These are phyloP conservation scores for Ploceus nigricollis DNA, from an alignment of 2,113 vertebrate species.

Conservation along the genomic window DNA sequence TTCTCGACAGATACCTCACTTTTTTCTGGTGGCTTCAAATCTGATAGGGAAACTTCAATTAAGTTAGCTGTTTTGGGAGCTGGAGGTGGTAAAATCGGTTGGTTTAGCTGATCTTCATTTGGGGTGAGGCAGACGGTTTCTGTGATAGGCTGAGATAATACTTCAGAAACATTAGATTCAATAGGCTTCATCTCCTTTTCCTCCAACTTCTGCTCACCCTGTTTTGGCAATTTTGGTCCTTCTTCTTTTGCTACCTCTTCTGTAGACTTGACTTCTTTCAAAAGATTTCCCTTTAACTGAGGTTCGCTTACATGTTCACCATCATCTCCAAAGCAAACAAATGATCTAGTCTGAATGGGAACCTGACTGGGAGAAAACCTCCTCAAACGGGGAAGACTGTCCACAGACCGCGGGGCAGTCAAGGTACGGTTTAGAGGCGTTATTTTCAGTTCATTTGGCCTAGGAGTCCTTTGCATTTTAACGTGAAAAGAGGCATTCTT, in stretches of 20 bases:
- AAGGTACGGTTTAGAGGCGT: constrained; percentile 89
- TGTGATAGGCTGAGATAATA: constrained; percentile 82
- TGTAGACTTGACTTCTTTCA: constrained; percentile 59
- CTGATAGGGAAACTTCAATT: constrained; percentile 92
- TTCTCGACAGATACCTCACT: constrained; percentile 74
- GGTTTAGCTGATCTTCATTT: constrained; percentile 76
- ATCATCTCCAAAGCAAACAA: constrained; percentile 89
- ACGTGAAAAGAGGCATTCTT: constrained; percentile 86
- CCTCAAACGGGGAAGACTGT: constrained; percentile 90
- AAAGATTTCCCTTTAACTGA: constrained; percentile 55
- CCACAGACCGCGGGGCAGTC: constrained; percentile 90
- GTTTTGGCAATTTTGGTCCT: constrained; percentile 27
- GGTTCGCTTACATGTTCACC: constrained; percentile 45
- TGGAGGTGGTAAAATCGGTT: constrained; percentile 56
- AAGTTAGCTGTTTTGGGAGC: constrained; percentile 79
- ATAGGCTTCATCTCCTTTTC: constrained; percentile 74
- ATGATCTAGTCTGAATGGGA: constrained; percentile 81
- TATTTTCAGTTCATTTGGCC: constrained; percentile 93
- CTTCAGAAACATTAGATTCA: constrained; percentile 83
- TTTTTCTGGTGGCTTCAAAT: constrained; percentile 83
- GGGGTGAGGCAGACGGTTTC: constrained; percentile 85
- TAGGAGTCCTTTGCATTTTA: constrained; percentile 84
- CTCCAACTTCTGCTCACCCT: constrained; percentile 15
- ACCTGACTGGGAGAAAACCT: constrained; percentile 92
- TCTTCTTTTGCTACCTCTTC: constrained; percentile 68